Conservation (phyloP, 2,797 vertebrate genomes). For the Hippopotamyrus pictus region DNA sequence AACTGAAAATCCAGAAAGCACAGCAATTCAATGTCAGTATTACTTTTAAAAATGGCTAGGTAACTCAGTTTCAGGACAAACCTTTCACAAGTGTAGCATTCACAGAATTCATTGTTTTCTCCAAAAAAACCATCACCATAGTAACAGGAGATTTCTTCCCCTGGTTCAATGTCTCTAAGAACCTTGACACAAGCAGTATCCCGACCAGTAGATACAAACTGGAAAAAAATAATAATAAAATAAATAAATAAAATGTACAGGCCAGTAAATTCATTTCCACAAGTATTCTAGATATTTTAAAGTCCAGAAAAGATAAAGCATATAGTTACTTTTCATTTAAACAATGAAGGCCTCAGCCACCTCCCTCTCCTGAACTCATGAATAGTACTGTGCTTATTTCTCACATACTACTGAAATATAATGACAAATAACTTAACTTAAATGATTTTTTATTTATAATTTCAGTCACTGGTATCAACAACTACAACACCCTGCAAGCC, state of each 20-base stretch:
- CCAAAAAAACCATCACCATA: constrained; percentile 98
- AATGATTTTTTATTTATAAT: not conserved
- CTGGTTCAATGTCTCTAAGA: constrained; percentile 91
- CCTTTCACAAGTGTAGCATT: constrained; percentile 99
- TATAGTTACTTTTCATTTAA: not conserved
- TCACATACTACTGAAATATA: not conserved
- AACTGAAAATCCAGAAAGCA: not conserved
- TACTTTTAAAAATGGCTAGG: not conserved
- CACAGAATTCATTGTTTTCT: constrained; percentile 97
- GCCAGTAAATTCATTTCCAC: not conserved
- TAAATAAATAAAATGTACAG: not conserved
- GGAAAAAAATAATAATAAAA: not conserved
- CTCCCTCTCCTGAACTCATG: not conserved
- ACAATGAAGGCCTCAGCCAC: not conserved
- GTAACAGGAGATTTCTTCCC: constrained; percentile 98
- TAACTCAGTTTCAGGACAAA: constrained; percentile 41
- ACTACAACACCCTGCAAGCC: not conserved
- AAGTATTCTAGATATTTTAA: not conserved
- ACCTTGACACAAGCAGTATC: constrained; percentile 98
- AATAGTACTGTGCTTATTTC: not conserved
- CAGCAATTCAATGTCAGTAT: not conserved
- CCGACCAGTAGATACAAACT: constrained; percentile 98
- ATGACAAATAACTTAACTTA: not conserved
- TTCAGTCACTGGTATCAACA: not conserved
- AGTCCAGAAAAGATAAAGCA: not conserved